Base-by-base conservation (phyloP, 2,113 vertebrate genomes). In the Anas platyrhynchos region DNA sequence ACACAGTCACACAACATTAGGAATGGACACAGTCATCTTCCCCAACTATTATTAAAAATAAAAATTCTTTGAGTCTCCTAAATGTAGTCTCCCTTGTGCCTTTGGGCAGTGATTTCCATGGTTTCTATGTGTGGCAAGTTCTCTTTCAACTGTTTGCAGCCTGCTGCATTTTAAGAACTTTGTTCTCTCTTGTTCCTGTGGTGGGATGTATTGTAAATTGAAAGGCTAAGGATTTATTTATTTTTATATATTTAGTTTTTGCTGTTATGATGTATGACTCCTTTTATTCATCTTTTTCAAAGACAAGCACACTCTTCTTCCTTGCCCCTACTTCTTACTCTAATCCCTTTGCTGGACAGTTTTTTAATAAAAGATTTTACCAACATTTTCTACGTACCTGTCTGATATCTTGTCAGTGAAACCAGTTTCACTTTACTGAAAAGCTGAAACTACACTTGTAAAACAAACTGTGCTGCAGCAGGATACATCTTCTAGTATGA, bases 41-140 rank as follows among this genome's bases (percentile, higher is more conserved):
- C 52, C 4, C 46, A 89, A 25, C 16, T 20, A 9, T 17, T 8
- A 61, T 25, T 13, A 41, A 38, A 76, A 74, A 25, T 10, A 21
- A 36, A 62, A 18, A 16, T 12, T 5, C 1, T 80, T 17, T 1
- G 2, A 44, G 27, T 87, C 16, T 84, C 13, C 13, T 25, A 32
- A 41, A 15, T 16, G 16, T 10, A 8, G 6, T 68, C 61, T 81
- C 16, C 7, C 4, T 63, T 59, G 13, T 83, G 43, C 86, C 31
- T 55, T 79, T 67, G 52, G 31, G 4, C 14, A 26, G 11, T 6
- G 23, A 36, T 81, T 82, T 86, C 36, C 48, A 5, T 23, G 10
- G 56, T 68, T 27, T 77, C 6, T 79, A 36, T 59, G 8, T 0
- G 0, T 29, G 32, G 16, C 44, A 59, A 62, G 4, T 59, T 52